Conservation (phyloP, 2,888 invertebrate species). For the Microctonus aethiopoides region DNA sequence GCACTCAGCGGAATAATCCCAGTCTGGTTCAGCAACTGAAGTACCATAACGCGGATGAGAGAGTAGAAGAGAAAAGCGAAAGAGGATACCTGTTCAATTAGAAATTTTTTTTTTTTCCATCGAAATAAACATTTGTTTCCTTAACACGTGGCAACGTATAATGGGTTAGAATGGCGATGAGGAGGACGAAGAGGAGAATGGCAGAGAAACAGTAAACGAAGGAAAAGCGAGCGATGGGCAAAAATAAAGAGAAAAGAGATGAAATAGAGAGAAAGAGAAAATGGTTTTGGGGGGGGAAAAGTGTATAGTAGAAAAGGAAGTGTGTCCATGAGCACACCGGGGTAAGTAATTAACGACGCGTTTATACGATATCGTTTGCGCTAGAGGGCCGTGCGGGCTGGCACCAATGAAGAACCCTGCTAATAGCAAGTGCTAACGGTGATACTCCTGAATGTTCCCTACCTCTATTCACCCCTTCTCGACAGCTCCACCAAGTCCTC, state of each 20-base stretch:
- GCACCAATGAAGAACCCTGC: constrained; percentile 60
- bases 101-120: constrained; percentile 46
- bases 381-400: constrained; percentile 49
- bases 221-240: constrained; percentile 40
- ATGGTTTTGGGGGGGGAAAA: constrained; percentile 38
- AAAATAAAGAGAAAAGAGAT: constrained; percentile 39
- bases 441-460: constrained; percentile 59
- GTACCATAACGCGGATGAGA: constrained; percentile 32
- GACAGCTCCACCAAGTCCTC: constrained; percentile 21
- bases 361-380: constrained; percentile 61
- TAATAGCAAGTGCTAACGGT: constrained; percentile 63
- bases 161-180: constrained; percentile 45
- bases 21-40: constrained; percentile 35
- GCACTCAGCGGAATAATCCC: constrained; percentile 52
- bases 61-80: constrained; percentile 23
- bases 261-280: constrained; percentile 35
- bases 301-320: constrained; percentile 22
- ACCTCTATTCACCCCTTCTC: constrained; percentile 40
- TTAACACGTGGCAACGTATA: constrained; percentile 53
- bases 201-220: constrained; percentile 29
- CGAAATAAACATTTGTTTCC: constrained; percentile 58
- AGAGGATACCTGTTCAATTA: constrained; percentile 54
- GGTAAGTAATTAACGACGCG: constrained; percentile 62
- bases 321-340: constrained; percentile 49
- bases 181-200: constrained; percentile 29